phyloP scores from a whole-genome alignment of 2,888 invertebrate genomes.

The Heterodera filipjevi region DNA sequence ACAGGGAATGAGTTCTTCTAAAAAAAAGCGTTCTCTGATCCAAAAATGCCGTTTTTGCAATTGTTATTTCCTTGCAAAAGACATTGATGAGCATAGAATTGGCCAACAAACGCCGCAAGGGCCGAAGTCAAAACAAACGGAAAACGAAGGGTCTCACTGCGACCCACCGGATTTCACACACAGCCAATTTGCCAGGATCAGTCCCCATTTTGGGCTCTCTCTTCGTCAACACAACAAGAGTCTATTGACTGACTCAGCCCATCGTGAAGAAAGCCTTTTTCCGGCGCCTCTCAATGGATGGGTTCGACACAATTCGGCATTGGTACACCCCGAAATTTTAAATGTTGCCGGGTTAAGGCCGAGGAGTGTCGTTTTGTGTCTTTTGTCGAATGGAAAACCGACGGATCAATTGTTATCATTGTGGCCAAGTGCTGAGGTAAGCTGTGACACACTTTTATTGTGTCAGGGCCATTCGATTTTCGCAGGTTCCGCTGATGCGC shows the following conservation, averaged over 20 bases:
- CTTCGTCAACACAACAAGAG: neutral
- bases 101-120: neutral
- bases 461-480: neutral
- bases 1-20: constrained; percentile 30
- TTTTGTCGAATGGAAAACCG: constrained; percentile 16
- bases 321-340: constrained; percentile 52
- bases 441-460: neutral
- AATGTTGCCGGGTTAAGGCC: constrained; percentile 46
- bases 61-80: constrained; percentile 40
- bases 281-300: constrained; percentile 36
- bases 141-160: neutral
- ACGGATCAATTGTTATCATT: constrained; percentile 38
- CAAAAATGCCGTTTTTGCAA: constrained; percentile 39
- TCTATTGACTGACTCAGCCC: neutral
- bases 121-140: neutral
- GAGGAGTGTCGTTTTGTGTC: constrained; percentile 43
- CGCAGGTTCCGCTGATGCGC: constrained; percentile 19
- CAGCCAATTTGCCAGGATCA: constrained; percentile 18
- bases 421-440: constrained; percentile 58
- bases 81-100: constrained; percentile 38
- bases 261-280: constrained; percentile 19
- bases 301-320: constrained; percentile 39
- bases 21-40: constrained; percentile 37
- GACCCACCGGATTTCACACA: neutral
- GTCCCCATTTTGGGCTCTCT: neutral